A percentile compares a stretch with the other conserved stretches of the same genome.
Evolutionary conservation across 1,140 invertebrate species (phyloP).

Genomic region (Formica exsecta): DNA sequence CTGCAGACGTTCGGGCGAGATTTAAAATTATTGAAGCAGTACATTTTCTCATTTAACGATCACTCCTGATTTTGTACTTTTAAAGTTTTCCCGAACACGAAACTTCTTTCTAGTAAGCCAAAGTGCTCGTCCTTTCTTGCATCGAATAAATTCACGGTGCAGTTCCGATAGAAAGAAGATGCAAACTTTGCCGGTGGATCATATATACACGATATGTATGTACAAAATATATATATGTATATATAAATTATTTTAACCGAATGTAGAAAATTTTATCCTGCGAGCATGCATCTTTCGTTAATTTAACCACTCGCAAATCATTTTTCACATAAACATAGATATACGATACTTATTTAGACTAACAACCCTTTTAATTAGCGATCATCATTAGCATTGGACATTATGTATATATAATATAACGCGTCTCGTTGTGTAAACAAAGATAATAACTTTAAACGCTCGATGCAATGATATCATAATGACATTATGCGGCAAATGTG

Average conservation of each 20-base stretch:
- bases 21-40: constrained; percentile 64
- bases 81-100: constrained; percentile 49
- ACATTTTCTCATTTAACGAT: constrained; percentile 61
- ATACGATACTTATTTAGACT: not conserved
- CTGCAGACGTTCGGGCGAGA: constrained; percentile 46
- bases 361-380: constrained; percentile 9
- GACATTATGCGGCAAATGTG: not conserved
- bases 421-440: not conserved
- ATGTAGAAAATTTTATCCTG: not conserved
- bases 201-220: constrained; percentile 1
- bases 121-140: constrained; percentile 50
- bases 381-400: not conserved
- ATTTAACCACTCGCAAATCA: not conserved
- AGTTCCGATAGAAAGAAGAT: constrained; percentile 24
- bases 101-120: constrained; percentile 52
- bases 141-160: constrained; percentile 40
- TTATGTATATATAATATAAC: not conserved
- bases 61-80: constrained; percentile 61
- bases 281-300: not conserved
- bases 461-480: not conserved
- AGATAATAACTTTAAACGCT: constrained; percentile 14
- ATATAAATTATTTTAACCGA: constrained; percentile 23
- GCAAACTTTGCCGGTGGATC: constrained; percentile 26
- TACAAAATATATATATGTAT: not conserved
- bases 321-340: not conserved